phyloP scores from a whole-genome alignment of 2,797 vertebrate genomes.

The Podargus strigoides region DNA sequence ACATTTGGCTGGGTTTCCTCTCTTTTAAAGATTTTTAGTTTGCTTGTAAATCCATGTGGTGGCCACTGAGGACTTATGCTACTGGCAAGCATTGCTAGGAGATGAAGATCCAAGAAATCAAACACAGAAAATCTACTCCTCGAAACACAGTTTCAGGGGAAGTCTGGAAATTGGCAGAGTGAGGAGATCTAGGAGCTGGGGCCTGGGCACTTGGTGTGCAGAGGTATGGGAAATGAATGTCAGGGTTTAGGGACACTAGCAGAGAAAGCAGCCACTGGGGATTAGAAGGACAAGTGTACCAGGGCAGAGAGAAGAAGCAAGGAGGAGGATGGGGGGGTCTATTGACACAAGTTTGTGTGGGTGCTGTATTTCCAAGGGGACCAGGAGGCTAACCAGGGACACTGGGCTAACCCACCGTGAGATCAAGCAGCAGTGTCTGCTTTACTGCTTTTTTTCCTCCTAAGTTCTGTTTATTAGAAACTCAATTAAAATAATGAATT shows the following conservation, averaged over 20 bases:
- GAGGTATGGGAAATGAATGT: not conserved
- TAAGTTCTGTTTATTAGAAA: not conserved
- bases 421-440: not conserved
- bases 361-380: not conserved
- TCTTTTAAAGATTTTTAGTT: not conserved
- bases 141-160: not conserved
- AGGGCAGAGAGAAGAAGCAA: not conserved
- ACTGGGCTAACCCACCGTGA: not conserved
- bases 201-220: not conserved
- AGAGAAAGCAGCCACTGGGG: not conserved
- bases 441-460: not conserved
- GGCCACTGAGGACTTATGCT: not conserved
- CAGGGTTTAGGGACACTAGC: not conserved
- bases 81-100: not conserved
- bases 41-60: not conserved
- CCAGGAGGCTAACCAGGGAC: no score
- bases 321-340: not conserved
- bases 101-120: not conserved
- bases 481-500: not conserved
- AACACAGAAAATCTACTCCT: not conserved
- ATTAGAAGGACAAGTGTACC: not conserved
- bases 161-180: not conserved
- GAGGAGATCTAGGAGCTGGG: not conserved
- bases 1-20: slow-evolving; percentile 10
- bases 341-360: not conserved